Base-by-base conservation (phyloP, 30 jellyfish, hydroid and myxozoan species). In the Hydractinia echinata region DNA sequence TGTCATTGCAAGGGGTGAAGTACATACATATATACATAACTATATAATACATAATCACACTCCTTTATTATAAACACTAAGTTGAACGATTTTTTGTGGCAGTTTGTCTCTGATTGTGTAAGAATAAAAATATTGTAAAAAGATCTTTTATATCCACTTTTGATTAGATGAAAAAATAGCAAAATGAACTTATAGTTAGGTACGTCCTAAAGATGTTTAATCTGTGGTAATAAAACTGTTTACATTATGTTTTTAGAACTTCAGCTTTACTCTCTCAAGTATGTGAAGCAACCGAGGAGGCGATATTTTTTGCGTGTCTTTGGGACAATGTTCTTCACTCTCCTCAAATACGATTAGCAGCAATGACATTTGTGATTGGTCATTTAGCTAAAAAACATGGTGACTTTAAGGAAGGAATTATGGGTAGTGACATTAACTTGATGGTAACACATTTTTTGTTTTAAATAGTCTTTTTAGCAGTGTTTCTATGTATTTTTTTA, bases 261-360 rank as follows among this genome's bases (percentile, higher is more conserved):
- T 82, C 84, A 8, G 54, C 55, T 8, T 16, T 91, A 49, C 92
- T 91, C 30, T 87, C 82, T 62, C 72, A 55, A 30, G 79, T 91
- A 8, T 91, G 96, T 56, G 82, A 69, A 8, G 68, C 60, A 11
- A 70, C 90, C 3, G 85, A 86, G 18, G 83, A 55, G 51, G 86
- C 72, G 58, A 87, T 94, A 7, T 91, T 91, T 82, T 91, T 86
- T 89, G 76, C 98, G 5, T 89, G 96, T 19, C 58, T 91, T 53
- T 91, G 98, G 98, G 93, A 88, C 55, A 78, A 92, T 61, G 89
- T 83, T 21, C 82, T 86, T 81, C 90, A 85, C 81, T 87, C 98
- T 14, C 51, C 98, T 13, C 90, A 82, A 58, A 89, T 89, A 18
- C 90, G 98, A 10, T 76, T 92, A 20, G 77, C 98, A 7, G 95